phyloP scores from a whole-genome alignment of 2,888 invertebrate species.

The Acrobasis repandana region DNA sequence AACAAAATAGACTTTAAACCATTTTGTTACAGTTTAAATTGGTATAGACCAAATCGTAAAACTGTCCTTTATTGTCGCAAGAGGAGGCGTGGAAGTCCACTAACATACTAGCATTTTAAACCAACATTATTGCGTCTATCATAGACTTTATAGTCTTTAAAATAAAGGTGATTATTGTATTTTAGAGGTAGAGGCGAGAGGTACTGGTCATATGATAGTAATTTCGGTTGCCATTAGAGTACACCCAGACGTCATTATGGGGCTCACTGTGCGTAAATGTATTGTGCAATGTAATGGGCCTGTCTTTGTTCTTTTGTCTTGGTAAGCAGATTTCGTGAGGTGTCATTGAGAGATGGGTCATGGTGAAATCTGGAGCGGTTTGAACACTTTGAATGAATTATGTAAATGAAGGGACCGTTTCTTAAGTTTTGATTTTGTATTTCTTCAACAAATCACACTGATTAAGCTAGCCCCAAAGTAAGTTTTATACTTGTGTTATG shows the following conservation, averaged over 20 bases:
- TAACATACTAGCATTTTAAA: slow-evolving; percentile 36
- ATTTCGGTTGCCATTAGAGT: slow-evolving; percentile 65
- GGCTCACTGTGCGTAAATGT: slow-evolving; percentile 65
- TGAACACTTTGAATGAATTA: slow-evolving; percentile 18
- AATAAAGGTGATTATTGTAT: slow-evolving; percentile 32
- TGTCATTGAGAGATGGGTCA: slow-evolving; percentile 76
- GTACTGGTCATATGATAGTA: slow-evolving; percentile 53
- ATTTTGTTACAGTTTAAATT: slow-evolving; percentile 27
- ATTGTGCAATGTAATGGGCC: slow-evolving; percentile 67
- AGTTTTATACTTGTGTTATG: no score
- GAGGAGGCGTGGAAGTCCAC: slow-evolving; percentile 70
- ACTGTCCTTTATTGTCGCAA: slow-evolving; percentile 77
- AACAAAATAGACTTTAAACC: slow-evolving; percentile 6
- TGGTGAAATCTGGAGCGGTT: slow-evolving; percentile 56
- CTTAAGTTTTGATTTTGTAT: neutral
- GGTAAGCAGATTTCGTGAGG: slow-evolving; percentile 51
- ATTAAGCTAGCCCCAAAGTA: no score
- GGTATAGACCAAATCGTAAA: slow-evolving; percentile 43
- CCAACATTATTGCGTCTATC: slow-evolving; percentile 12
- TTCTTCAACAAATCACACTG: neutral
- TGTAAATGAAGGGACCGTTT: slow-evolving; percentile 13
- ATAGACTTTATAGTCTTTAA: slow-evolving; percentile 24
- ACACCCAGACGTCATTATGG: slow-evolving; percentile 59
- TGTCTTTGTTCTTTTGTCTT: slow-evolving; percentile 75
- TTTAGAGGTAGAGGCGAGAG: slow-evolving; percentile 37